Evolutionary conservation across 2,888 invertebrate species (phyloP), one percentile per base, ranked within the genome.

Genomic region (Folsomia manolachei): DNA sequence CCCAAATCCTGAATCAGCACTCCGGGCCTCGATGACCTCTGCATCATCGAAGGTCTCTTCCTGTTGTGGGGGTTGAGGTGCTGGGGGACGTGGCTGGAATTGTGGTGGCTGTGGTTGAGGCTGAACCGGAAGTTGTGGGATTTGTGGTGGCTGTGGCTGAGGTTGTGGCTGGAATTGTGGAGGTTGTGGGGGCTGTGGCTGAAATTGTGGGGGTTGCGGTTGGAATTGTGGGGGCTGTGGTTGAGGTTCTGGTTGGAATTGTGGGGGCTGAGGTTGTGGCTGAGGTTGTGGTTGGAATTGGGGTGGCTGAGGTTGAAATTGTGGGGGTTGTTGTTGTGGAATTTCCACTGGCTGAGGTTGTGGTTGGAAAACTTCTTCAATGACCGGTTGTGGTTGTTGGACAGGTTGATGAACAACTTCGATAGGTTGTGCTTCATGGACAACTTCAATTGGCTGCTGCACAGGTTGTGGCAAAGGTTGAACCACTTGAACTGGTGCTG

Each of bases 221-320:
- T 80, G 79, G 51, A 65, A 78, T 64, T 73, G 78, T 61, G 70
- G 78, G 70, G 63, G 81, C 71, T 70, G 79, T 60, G 81, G 81
- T 62, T 79, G 78, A 4, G 72, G 63, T 74, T 62, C 66, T 71
- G 69, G 53, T 73, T 64, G 78, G 23, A 71, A 81, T 52, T 73
- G 81, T 61, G 64, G 81, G 51, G 63, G 79, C 14, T 69, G 82
- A 14, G 18, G 80, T 61, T 77, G 81, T n/a, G 63, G 80, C 79
- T 79, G 82, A 53, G 72, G 78, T 1, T 79, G 79, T 1, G 78
- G 4, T 24, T 14, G 53, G 67, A 14, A n/a, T 27, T 39, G 24
- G 25, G 14, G 24, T 25, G 39, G 7, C 9, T 25, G 68, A 19
- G 53, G 67, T 27, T 23, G 18, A 4, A 19, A 18, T 11, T 27